These are phyloP conservation scores for Leptinotarsa defecta DNA, from an alignment of 1,140 invertebrate species.

Conservation along the genomic window DNA sequence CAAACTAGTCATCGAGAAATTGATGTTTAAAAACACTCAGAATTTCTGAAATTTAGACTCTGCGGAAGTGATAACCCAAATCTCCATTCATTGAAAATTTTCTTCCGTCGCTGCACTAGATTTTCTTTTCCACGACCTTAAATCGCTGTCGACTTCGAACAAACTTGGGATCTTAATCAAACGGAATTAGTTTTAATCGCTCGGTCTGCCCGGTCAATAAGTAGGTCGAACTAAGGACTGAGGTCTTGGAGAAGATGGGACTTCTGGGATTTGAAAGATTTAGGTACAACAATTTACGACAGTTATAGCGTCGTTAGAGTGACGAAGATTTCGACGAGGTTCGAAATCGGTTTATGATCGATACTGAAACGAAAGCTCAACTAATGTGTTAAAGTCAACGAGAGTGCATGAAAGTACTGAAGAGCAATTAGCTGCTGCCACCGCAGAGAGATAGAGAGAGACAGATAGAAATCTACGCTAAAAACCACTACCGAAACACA, in stretches of 20 bases:
- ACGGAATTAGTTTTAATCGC: slow-evolving; percentile 4
- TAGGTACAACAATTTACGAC: slow-evolving; percentile 11
- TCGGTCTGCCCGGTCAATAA: slow-evolving; percentile 13
- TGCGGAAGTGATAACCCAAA: too few species aligned
- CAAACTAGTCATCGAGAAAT: too few species aligned
- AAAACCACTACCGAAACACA: slow-evolving; percentile 4
- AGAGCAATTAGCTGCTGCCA: slow-evolving; percentile 13
- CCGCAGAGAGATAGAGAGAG: slow-evolving; percentile 38
- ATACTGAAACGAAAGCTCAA: neutral
- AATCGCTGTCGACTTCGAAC: neutral
- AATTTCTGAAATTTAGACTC: too few species aligned
- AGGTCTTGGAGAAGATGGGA: neutral
- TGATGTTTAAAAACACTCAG: too few species aligned
- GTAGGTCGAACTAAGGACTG: slow-evolving; percentile 5
- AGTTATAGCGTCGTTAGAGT: neutral
- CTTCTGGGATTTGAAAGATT: neutral
- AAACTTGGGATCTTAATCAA: slow-evolving; percentile 19
- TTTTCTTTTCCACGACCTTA: too few species aligned
- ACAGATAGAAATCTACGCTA: slow-evolving; percentile 32
- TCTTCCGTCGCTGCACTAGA: too few species aligned
- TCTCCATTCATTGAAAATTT: too few species aligned
- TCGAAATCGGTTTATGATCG: neutral
- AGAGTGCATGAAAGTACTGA: neutral
- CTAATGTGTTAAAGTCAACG: neutral
- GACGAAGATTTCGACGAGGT: neutral